Conservation (phyloP, 2,888 invertebrate species). For the Dynastes hyllus region DNA sequence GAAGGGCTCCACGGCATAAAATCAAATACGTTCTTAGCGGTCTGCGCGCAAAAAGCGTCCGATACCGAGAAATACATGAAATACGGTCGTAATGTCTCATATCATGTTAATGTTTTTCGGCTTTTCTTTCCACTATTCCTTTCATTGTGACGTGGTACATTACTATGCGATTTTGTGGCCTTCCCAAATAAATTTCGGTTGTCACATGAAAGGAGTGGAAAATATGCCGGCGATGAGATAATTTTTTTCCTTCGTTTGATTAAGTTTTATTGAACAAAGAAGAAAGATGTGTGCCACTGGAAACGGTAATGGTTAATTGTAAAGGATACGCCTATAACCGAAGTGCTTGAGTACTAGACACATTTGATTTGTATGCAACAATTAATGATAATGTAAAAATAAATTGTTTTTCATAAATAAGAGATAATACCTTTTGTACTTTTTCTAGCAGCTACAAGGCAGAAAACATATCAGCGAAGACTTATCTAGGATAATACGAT, state of each 20-base stretch:
- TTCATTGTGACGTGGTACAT: constrained; percentile 24
- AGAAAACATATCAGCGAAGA: no score
- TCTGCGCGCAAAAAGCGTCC: constrained; percentile 23
- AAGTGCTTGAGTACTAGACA: no score
- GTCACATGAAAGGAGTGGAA: background rate
- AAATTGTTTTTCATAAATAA: no score
- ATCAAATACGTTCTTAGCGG: constrained; percentile 44
- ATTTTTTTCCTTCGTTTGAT: background rate
- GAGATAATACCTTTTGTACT: no score
- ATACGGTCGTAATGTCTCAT: constrained; percentile 41
- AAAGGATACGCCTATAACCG: no score
- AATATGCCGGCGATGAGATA: background rate
- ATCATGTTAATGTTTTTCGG: constrained; percentile 45
- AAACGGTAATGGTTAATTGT: no score
- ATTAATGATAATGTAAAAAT: no score
- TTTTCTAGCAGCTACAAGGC: no score
- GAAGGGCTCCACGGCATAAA: constrained; percentile 28
- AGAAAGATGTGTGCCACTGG: no score
- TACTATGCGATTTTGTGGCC: background rate
- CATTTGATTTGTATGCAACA: no score
- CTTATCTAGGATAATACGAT: no score
- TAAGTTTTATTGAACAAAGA: background rate
- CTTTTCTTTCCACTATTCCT: constrained; percentile 19
- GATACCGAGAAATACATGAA: constrained; percentile 38
- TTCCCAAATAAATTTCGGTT: background rate